A percentile compares a stretch with the other conserved stretches of the same genome.
phyloP scores from a whole-genome alignment of 1,140 invertebrate species.

The Pogonus chalceus region DNA sequence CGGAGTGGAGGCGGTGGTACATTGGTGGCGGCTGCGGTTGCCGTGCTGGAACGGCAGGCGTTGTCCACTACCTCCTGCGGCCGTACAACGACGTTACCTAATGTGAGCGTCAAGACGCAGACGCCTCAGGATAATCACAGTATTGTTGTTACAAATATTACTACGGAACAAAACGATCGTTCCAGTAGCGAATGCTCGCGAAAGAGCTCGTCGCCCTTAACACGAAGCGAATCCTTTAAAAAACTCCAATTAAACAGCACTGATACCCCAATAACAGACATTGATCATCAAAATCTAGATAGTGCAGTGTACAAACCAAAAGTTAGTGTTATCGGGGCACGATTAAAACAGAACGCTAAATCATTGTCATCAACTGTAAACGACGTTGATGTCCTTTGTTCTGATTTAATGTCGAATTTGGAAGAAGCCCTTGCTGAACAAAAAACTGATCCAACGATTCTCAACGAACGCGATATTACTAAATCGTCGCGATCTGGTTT shows the following conservation, averaged over 20 bases:
- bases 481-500: not conserved
- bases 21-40: conserved; percentile 29
- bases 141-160: not conserved
- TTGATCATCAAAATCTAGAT: not conserved
- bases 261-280: not conserved
- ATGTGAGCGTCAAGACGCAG: conserved; percentile 10
- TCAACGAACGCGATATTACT: not conserved
- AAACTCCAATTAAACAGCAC: not conserved
- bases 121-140: conserved; percentile 3
- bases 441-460: not conserved
- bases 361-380: not conserved
- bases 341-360: not conserved
- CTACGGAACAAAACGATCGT: not conserved
- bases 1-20: conserved; percentile 20
- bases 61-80: not conserved
- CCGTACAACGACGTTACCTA: conserved; percentile 7
- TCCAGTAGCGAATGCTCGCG: not conserved
- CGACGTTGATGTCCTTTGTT: not conserved
- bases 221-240: not conserved
- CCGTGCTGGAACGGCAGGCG: conserved; percentile 27
- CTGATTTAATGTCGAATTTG: not conserved
- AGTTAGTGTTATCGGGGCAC: not conserved
- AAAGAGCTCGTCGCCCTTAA: not conserved
- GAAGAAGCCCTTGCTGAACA: not conserved
- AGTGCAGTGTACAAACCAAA: too few relatives aligned